Evolutionary conservation across 2,113 vertebrate species (phyloP), one percentile per base, ranked within the genome.

Genomic region (Romanogobio albipinnatus): DNA sequence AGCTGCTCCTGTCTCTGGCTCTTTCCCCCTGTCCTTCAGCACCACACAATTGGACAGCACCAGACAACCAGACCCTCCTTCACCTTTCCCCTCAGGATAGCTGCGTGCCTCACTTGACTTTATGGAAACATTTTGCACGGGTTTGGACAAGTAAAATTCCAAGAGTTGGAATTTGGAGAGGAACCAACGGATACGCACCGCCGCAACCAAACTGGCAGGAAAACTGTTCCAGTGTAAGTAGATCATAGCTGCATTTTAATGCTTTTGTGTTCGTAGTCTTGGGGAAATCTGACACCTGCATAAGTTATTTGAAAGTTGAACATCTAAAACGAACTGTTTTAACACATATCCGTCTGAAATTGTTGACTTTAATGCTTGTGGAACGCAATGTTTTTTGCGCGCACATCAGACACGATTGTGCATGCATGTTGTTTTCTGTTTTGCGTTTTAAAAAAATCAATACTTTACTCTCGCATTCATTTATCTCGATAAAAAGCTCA

Each of bases 11-110:
- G 89, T 92, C 87, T 87, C 84, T 90, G 89, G 91, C 87, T 87
- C 47, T 88, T 91, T 88, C 89, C 90, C 91, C 89, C 91, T 88
- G 92, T 92, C 91, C 51, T 94, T 94, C 94, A 94, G 94, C 94
- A 94, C 93, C 93, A 92, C 90, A 87, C 81, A 17, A 91, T 89
- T 93, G 94, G 93, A 94, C 94, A 95, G 93, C 94, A 93, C 90
- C 94, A 88, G 91, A 88, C 86, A 83, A 87, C 89, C 85, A 89
- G 88, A 85, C 90, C 82, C 83, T 89, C 89, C 26, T 88, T 89
- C 85, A 39, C 83, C 84, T 91, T 84, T 85, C 47, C 68, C 84
- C 86, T 85, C 86, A 87, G 93, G 92, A 94, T 92, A 91, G 61
- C 89, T 84, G 81, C 62, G 76, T 70, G 77, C 86, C 75, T 81